Base-by-base conservation (phyloP, 2,797 vertebrate species). In the Hemibagrus guttatus region DNA sequence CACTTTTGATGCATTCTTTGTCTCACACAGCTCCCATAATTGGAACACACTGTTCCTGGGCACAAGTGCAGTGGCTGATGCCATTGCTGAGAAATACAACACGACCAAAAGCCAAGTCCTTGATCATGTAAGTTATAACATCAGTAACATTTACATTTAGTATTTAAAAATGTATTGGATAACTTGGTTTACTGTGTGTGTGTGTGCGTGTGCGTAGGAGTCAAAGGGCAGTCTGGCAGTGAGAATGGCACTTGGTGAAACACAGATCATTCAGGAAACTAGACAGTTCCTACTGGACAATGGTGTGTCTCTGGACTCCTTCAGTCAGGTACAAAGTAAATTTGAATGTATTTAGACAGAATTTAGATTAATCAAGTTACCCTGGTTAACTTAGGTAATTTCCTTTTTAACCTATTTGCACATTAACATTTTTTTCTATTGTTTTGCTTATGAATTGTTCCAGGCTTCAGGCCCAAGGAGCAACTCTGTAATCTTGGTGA, bases 21-120 rank as follows among this genome's bases (percentile, higher is more conserved):
- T 69, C 49, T 83, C 59, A 2, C 21, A 4, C 84, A 99, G 98
- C 91, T 97, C 97, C 80, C 97, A 99, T 93, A 99, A 99, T 93
- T 99, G 98, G 98, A 99, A 99, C 90, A 90, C 96, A 0, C 91
- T 99, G 84, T 99, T 99, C 88, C 93, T 99, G 94, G 98, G 97
- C 4, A 98, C 96, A 0, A 99, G 96, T 0, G 96, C 98, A 0
- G 97, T 99, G 88, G 98, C 98, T 0, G 98, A 99, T 13, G 96
- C 95, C 82, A 97, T 99, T 1, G 98, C 98, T 61, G 95, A 97
- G 88, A 99, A 98, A 93, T 99, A 99, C 95, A 97, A 95, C 0
- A 96, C 97, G 59, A 96, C 96, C 72, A 99, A 99, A 94, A 98
- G 97, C 93, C 95, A 97, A 96, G 98, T 99, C 35, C 92, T 99